A percentile compares a stretch with the other conserved stretches of the same genome.
Evolutionary conservation across 2,113 vertebrate species (phyloP).

Genomic region (Gymnogyps californianus): DNA sequence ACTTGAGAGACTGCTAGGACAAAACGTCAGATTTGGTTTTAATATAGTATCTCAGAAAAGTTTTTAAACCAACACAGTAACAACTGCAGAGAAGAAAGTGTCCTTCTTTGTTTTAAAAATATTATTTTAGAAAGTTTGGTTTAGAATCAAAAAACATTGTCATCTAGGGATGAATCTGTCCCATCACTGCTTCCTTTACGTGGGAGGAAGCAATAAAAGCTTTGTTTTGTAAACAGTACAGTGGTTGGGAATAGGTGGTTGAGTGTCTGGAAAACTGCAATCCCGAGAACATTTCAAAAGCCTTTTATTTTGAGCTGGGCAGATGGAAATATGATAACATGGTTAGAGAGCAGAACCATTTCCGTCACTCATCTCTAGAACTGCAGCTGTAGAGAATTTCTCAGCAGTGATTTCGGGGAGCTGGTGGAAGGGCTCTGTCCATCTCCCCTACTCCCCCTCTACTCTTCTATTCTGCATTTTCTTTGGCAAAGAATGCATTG

Average conservation of each 20-base stretch:
- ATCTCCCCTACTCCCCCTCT: background rate
- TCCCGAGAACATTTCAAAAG: background rate
- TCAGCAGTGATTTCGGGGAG: background rate
- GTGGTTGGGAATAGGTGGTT: slow-evolving; percentile 1
- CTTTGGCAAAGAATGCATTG: background rate
- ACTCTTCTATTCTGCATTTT: background rate
- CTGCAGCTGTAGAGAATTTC: background rate
- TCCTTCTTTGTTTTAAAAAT: slow-evolving; percentile 1
- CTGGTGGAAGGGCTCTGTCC: background rate
- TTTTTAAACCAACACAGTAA: background rate
- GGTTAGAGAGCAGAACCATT: background rate
- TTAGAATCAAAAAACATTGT: slow-evolving; percentile 24
- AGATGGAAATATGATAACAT: background rate
- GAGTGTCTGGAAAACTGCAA: slow-evolving; percentile 4
- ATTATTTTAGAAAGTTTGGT: slow-evolving; percentile 24
- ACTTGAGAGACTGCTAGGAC: background rate
- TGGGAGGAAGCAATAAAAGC: slow-evolving; percentile 53
- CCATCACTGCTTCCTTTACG: slow-evolving; percentile 42
- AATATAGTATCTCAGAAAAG: background rate
- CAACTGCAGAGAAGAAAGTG: background rate
- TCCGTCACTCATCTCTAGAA: background rate
- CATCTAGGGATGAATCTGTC: slow-evolving; percentile 51
- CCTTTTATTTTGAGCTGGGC: slow-evolving; percentile 11
- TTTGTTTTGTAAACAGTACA: slow-evolving; percentile 35
- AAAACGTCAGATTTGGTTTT: background rate